Conservation (phyloP, 2,888 invertebrate genomes). For the Parascotia fuliginaria region DNA sequence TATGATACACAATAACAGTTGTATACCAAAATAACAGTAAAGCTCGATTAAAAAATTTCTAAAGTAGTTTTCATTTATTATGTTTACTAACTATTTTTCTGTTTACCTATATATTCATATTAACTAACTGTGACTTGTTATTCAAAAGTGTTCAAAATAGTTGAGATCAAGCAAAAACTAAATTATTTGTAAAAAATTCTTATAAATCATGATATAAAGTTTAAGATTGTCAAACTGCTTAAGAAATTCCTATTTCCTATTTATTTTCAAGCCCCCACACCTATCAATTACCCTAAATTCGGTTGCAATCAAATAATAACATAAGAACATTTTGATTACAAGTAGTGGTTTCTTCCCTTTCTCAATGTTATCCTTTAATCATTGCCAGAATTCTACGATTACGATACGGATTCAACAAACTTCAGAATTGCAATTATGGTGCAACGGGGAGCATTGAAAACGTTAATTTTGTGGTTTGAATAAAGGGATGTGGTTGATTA, state of each 20-base stretch:
- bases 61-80: no score
- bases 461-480: constrained; percentile 44
- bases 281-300: constrained; percentile 1
- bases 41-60: no score
- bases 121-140: no score
- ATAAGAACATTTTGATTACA: constrained; percentile 41
- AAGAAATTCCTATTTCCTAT: not conserved
- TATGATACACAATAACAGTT: no score
- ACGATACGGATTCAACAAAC: constrained; percentile 42
- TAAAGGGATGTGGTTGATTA: constrained; percentile 24
- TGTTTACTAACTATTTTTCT: no score
- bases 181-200: no score
- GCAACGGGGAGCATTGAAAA: constrained; percentile 33
- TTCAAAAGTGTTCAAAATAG: no score
- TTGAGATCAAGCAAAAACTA: no score
- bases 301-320: constrained; percentile 30
- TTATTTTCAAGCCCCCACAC: not conserved
- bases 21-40: no score
- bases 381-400: constrained; percentile 43
- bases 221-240: not conserved
- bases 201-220: no score
- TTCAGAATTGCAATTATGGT: constrained; percentile 48
- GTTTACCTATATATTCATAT: no score
- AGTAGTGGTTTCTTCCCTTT: constrained; percentile 20
- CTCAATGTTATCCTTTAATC: constrained; percentile 48